phyloP scores from a whole-genome alignment of 2,888 invertebrate genomes.

The Limenitis camilla region DNA sequence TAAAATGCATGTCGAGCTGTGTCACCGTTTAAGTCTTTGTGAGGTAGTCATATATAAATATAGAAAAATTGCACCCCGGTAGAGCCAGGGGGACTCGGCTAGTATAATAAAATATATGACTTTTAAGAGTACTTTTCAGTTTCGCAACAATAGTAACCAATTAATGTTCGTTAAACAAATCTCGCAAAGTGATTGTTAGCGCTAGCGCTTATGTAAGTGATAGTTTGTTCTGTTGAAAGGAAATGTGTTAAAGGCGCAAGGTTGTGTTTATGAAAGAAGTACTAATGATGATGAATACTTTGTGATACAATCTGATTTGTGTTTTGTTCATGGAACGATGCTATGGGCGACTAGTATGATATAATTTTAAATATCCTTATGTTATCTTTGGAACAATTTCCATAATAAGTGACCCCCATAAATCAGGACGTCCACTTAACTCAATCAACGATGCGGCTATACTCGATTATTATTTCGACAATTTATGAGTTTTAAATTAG shows the following conservation, averaged over 20 bases:
- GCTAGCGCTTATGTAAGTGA: slow-evolving; percentile 12
- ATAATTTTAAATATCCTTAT: background rate
- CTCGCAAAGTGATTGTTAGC: background rate
- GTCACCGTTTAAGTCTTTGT: no score
- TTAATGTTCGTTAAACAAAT: slow-evolving; percentile 9
- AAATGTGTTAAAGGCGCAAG: slow-evolving; percentile 9
- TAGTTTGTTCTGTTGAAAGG: background rate
- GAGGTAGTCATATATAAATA: no score
- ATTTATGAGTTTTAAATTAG: slow-evolving; percentile 12
- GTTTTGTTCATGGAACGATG: no score
- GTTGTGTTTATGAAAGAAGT: background rate
- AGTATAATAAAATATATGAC: no score
- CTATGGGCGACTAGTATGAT: no score
- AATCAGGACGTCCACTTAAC: background rate
- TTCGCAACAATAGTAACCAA: background rate
- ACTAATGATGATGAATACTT: background rate
- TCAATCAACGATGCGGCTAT: slow-evolving; percentile 2
- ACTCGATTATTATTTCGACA: background rate
- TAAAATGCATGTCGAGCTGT: no score
- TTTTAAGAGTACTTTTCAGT: background rate
- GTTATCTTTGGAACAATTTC: background rate
- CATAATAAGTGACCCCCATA: slow-evolving; percentile 6
- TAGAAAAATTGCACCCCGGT: no score
- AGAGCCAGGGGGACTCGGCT: no score
- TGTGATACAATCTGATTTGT: no score